Base-by-base conservation (phyloP, 2,113 vertebrate species). In the Pomatorhinus ruficollis region DNA sequence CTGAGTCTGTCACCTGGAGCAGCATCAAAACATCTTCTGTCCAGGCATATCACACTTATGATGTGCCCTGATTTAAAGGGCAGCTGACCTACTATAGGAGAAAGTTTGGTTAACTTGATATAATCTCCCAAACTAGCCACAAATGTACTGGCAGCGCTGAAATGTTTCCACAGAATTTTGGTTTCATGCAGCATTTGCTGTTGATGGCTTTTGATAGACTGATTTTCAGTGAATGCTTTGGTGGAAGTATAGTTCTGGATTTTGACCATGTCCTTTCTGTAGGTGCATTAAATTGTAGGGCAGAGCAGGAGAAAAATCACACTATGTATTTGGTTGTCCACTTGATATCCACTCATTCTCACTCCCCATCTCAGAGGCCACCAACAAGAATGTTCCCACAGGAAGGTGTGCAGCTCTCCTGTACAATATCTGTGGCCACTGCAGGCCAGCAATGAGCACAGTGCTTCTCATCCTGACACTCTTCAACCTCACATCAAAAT, bases 291-390 rank as follows among this genome's bases (percentile, higher is more conserved):
- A 81, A 52, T 27, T 14, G 23, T 21, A 74, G n/a, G 60, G 72
- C 15, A 80, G 31, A 87, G 59, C 3, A 4, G 3, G 54, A 61
- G 25, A 22, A 72, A 83, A 89, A n/a, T n/a, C 10, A 40, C 19
- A 23, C n/a, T 27, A 33, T 65, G 24, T 8, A 35, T 90, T 69
- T 63, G 13, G 15, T 45, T 33, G 21, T 27, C 42, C 27, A 25
- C 0, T 0, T 24, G 54, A 37, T 6, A 14, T 30, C 21, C 21
- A 20, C 21, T 79, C 5, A 1, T 75, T 54, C 40, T 83, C 31
- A 10, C 10, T 88, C 42, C 33, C 47, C 22, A 42, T 66, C 19
- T 44, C 31, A 53, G 53, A 80, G 28, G 52, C 31, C 47, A 86
- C 52, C 24, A 79, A 39, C 4, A 83, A 59, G 25, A 22, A 40